phyloP scores from a whole-genome alignment of 1,140 invertebrate genomes.

The Heliconius congener region DNA sequence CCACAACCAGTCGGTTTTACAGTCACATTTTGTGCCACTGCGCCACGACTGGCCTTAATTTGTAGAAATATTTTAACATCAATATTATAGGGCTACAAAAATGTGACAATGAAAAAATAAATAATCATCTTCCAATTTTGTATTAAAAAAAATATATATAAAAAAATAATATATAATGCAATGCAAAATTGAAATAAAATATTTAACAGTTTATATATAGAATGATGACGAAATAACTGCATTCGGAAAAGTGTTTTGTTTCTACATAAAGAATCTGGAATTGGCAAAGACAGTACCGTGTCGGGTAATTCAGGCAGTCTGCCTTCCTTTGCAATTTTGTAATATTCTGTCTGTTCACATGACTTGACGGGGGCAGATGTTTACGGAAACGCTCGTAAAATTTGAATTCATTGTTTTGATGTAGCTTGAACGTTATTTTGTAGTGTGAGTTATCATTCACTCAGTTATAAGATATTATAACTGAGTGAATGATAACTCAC shows the following conservation, averaged over 20 bases:
- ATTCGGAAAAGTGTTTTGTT: constrained; percentile 10
- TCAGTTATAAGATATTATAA: no score
- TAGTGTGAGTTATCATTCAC: not conserved
- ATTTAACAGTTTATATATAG: not conserved
- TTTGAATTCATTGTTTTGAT: not conserved
- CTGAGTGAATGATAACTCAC: no score
- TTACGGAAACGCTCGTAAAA: not conserved
- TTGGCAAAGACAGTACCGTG: not conserved
- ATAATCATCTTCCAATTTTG: no score
- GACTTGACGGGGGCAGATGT: constrained; percentile 5
- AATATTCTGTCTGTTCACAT: constrained; percentile 1
- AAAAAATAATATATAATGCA: no score
- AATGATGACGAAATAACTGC: not conserved
- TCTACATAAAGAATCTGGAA: not conserved
- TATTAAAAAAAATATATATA: not conserved
- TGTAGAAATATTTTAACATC: no score
- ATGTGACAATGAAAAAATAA: no score
- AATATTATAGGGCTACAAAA: no score
- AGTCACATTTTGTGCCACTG: no score
- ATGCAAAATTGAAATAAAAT: not conserved
- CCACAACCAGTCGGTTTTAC: no score
- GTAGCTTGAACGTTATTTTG: not conserved
- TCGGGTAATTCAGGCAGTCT: not conserved
- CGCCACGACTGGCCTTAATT: no score
- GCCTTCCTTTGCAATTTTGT: constrained; percentile 10